Percentiles rank a stretch among this genome's conserved stretches.
phyloP scores from a whole-genome alignment of 2,888 invertebrate species.

The Scaptomyza cyrtandrae region DNA sequence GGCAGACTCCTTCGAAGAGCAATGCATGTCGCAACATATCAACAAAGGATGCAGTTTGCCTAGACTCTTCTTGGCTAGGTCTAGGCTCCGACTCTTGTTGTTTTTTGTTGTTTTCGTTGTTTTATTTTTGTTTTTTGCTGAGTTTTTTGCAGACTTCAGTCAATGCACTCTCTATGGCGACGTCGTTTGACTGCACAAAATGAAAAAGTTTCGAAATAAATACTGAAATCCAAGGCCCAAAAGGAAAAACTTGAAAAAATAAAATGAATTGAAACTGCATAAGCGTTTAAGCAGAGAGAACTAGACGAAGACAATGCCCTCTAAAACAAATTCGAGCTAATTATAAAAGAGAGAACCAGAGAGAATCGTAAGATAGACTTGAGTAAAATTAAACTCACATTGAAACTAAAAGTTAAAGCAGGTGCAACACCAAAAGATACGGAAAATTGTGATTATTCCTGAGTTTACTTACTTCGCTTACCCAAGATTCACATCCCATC shows the following conservation, averaged over 20 bases:
- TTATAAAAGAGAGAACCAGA: neutral
- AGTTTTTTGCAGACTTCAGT: conserved; percentile 74
- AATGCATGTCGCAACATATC: conserved; percentile 70
- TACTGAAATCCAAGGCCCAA: conserved; percentile 70
- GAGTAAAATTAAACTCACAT: too few species aligned
- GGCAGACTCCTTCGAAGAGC: conserved; percentile 27
- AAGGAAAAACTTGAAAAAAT: conserved; percentile 65
- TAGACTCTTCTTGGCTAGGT: conserved; percentile 25
- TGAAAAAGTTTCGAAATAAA: conserved; percentile 76
- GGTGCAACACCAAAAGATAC: too few species aligned
- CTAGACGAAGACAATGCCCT: conserved; percentile 21
- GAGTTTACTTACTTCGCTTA: too few species aligned
- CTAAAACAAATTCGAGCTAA: neutral
- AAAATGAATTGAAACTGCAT: conserved; percentile 36
- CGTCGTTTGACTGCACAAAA: conserved; percentile 81
- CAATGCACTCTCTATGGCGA: conserved; percentile 81
- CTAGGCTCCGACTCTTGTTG: conserved; percentile 30
- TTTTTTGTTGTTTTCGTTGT: conserved; percentile 46
- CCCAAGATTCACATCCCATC: neutral
- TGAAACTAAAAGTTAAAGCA: too few species aligned
- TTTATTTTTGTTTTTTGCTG: conserved; percentile 31
- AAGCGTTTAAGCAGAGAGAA: neutral
- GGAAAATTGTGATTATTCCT: too few species aligned
- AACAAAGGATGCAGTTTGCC: conserved; percentile 75
- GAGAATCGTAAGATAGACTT: neutral